These are phyloP conservation scores for Toxonevra muliebris DNA, from an alignment of 2,888 invertebrate species.

Conservation along the genomic window DNA sequence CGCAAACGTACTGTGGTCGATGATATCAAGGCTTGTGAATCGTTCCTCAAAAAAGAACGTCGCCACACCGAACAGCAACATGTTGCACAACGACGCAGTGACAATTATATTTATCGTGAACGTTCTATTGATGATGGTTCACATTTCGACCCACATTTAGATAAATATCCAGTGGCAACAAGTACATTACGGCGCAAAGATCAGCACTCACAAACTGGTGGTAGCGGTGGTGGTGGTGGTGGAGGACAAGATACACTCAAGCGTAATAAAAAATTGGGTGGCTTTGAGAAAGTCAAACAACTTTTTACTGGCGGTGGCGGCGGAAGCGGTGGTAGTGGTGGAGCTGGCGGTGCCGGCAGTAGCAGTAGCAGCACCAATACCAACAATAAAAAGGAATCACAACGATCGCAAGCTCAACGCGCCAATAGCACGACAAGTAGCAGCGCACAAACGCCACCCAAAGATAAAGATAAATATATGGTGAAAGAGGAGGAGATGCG, in stretches of 20 bases:
- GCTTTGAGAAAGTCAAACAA: conserved; percentile 81
- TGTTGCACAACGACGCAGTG: conserved; percentile 64
- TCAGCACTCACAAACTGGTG: conserved; percentile 47
- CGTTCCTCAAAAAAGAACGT: conserved; percentile 78
- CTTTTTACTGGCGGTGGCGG: conserved; percentile 73
- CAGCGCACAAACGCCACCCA: conserved; percentile 54
- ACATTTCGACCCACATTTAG: conserved; percentile 72
- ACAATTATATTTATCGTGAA: conserved; percentile 69
- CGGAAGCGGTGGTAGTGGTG: conserved; percentile 34
- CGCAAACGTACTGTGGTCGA: conserved; percentile 69
- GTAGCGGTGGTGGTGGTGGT: background rate
- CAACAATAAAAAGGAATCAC: conserved; percentile 48
- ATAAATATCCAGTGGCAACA: conserved; percentile 68
- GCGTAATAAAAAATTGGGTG: conserved; percentile 73
- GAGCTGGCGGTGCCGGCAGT: conserved; percentile 65
- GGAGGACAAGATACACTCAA: conserved; percentile 54
- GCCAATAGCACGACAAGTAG: conserved; percentile 60
- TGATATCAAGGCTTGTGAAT: conserved; percentile 75
- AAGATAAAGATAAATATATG: conserved; percentile 60
- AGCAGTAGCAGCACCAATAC: conserved; percentile 43
- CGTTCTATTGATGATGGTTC: conserved; percentile 75
- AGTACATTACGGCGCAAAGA: conserved; percentile 54
- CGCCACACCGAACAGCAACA: conserved; percentile 74
- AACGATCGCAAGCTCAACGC: conserved; percentile 43
- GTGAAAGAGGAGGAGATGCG: conserved; percentile 69